Evolutionary conservation across 2,113 vertebrate genomes (phyloP).

Genomic region (Chaenogobius annularis): DNA sequence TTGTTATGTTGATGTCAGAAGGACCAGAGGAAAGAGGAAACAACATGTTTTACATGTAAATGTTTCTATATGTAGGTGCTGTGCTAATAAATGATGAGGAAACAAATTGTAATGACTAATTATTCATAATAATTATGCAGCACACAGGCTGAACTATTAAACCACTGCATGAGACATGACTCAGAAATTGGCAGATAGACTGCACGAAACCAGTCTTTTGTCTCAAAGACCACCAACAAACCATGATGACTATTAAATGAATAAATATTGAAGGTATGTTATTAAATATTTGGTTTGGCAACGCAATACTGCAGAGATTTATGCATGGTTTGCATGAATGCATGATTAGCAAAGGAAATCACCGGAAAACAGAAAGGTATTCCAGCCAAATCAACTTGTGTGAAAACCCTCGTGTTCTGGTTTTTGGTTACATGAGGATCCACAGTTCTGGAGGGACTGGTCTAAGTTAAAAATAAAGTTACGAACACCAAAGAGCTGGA

Average conservation of each 20-base stretch:
- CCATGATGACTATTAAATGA: not conserved
- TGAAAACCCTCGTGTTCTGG: not conserved
- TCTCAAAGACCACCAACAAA: constrained; percentile 24
- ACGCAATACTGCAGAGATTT: not conserved
- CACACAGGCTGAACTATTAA: constrained; percentile 32
- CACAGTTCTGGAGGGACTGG: not conserved
- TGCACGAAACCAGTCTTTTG: constrained; percentile 12
- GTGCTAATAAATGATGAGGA: constrained; percentile 30
- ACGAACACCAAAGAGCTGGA: not conserved
- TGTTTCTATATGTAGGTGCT: not conserved
- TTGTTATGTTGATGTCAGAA: constrained; percentile 23
- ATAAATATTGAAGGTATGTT: constrained; percentile 4
- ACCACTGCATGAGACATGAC: constrained; percentile 5
- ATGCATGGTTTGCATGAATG: not conserved
- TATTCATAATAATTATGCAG: constrained; percentile 39
- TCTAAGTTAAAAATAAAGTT: not conserved
- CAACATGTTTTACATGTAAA: constrained; percentile 11
- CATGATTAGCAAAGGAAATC: not conserved
- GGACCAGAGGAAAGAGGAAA: constrained; percentile 2
- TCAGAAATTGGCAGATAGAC: constrained; percentile 43
- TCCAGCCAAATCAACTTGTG: not conserved
- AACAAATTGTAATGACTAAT: constrained; percentile 46
- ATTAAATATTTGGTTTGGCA: constrained; percentile 9
- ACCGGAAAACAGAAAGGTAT: not conserved
- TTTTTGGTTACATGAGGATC: not conserved